A percentile compares a stretch with the other conserved stretches of the same genome.
Evolutionary conservation across 2,888 invertebrate species (phyloP).

Genomic region (Brenthis daphne): DNA sequence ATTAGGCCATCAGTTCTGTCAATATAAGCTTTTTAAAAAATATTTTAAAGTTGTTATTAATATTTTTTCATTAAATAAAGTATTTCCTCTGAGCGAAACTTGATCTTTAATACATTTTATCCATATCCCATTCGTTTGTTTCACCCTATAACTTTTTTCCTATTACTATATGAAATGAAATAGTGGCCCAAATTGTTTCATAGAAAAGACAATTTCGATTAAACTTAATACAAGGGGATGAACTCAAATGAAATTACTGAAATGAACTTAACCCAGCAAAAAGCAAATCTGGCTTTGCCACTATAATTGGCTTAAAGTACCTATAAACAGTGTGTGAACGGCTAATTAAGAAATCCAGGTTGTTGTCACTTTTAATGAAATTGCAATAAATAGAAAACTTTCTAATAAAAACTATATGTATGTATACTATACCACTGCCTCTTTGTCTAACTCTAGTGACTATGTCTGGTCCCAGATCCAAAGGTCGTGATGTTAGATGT

Average conservation of each 20-base stretch:
- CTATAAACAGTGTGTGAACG: neutral
- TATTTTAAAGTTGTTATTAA: too few relatives aligned
- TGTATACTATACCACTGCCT: too few relatives aligned
- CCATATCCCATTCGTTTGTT: too few relatives aligned
- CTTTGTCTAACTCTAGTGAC: too few relatives aligned
- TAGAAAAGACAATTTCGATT: neutral
- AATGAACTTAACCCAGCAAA: conserved; percentile 9
- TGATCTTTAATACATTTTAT: too few relatives aligned
- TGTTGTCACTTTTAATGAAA: neutral
- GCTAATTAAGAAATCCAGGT: neutral
- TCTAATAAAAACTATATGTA: neutral
- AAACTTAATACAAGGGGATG: neutral
- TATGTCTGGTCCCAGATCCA: too few relatives aligned
- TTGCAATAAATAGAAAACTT: neutral
- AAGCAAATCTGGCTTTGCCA: neutral
- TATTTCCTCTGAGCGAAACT: too few relatives aligned
- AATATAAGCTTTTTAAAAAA: too few relatives aligned
- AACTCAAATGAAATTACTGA: conserved; percentile 14
- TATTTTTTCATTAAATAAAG: too few relatives aligned
- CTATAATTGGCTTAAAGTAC: neutral
- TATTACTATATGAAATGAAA: neutral
- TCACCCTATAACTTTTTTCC: neutral
- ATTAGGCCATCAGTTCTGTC: too few relatives aligned
- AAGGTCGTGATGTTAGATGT: too few relatives aligned
- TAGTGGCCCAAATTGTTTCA: neutral